phyloP scores from a whole-genome alignment of 2,113 vertebrate genomes.

The Sciurus niger region DNA sequence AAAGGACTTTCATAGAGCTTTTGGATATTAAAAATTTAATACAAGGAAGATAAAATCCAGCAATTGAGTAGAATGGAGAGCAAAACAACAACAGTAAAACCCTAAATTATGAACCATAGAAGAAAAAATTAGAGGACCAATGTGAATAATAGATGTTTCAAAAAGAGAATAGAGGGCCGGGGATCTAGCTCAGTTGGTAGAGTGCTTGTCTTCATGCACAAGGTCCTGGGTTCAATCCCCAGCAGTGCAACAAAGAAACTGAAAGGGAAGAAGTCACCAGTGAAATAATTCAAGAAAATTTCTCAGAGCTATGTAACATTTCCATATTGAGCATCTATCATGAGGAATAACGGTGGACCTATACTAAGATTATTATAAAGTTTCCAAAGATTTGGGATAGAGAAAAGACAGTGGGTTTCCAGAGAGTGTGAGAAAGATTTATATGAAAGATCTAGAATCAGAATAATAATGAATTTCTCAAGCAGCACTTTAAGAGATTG shows the following conservation, averaged over 20 bases:
- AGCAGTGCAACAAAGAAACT: not conserved
- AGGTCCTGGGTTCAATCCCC: too few species aligned
- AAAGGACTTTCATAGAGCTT: not conserved
- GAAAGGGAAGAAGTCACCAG: not conserved
- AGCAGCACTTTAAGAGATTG: not conserved
- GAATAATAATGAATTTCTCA: not conserved
- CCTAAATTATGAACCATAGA: not conserved
- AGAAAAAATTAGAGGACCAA: not conserved
- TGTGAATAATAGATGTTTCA: not conserved
- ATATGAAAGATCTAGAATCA: constrained; percentile 1
- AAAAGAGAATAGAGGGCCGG: not conserved
- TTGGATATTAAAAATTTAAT: constrained; percentile 8
- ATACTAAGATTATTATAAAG: not conserved
- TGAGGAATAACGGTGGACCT: not conserved
- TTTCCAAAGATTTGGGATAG: not conserved
- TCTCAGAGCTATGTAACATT: not conserved
- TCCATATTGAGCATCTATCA: not conserved
- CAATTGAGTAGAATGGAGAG: not conserved
- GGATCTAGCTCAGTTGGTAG: too few species aligned
- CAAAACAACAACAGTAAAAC: not conserved
- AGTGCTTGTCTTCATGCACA: too few species aligned
- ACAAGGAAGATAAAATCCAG: not conserved
- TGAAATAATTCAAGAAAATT: not conserved
- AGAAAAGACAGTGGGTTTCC: not conserved
- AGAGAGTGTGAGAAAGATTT: not conserved